Conservation (phyloP, 2,797 vertebrate species). For the Mormyrus proboscirostris region DNA sequence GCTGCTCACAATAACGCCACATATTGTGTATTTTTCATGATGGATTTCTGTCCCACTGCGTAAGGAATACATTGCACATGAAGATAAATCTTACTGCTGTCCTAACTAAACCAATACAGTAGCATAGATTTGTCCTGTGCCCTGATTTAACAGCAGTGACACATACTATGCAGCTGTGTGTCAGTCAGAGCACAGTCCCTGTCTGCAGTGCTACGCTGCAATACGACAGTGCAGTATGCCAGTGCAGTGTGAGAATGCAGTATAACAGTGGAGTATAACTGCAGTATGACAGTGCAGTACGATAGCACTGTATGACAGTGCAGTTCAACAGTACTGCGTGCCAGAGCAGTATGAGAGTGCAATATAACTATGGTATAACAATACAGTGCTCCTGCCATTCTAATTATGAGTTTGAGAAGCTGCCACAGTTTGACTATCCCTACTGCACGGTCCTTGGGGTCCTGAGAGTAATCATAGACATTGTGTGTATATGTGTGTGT, state of each 20-base stretch:
- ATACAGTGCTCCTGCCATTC: neutral
- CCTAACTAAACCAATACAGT: neutral
- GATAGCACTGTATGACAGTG: neutral
- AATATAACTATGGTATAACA: neutral
- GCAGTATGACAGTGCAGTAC: neutral
- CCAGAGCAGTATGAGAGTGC: neutral
- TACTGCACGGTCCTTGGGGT: neutral
- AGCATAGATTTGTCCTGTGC: neutral
- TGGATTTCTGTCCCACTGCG: neutral
- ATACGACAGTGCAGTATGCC: neutral
- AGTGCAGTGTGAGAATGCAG: neutral
- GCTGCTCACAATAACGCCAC: neutral
- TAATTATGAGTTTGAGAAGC: neutral
- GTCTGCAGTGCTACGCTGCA: neutral
- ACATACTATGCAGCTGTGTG: neutral
- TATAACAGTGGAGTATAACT: neutral
- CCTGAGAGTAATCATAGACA: neutral
- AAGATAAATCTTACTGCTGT: neutral
- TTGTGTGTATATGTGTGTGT: neutral
- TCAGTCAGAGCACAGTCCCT: neutral
- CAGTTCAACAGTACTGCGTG: neutral
- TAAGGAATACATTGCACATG: neutral
- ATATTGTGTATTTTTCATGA: neutral
- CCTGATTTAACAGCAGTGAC: neutral
- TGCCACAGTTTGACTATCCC: neutral